Percentiles rank a stretch among this genome's conserved stretches.
These are phyloP conservation scores for Trilocha varians DNA, from an alignment of 2,888 invertebrate species.

Conservation along the genomic window DNA sequence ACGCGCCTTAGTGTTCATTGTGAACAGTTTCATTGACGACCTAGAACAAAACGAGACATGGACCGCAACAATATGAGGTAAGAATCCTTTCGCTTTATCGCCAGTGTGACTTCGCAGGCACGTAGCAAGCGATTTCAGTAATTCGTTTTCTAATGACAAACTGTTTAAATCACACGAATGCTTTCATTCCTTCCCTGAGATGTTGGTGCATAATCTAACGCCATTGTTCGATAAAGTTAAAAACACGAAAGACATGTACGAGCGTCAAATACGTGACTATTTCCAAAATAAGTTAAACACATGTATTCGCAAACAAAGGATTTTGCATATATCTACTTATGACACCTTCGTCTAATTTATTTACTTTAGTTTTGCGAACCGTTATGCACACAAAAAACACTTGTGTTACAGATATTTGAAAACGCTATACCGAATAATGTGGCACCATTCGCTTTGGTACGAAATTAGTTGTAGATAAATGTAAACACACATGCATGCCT, in stretches of 20 bases:
- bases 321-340: no score
- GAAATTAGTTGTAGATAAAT: neutral
- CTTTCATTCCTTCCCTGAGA: no score
- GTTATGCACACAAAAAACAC: no score
- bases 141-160: no score
- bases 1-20: conserved; percentile 22
- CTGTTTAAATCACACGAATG: no score
- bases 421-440: neutral
- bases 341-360: no score
- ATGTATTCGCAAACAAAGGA: no score
- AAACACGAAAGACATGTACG: neutral
- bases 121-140: no score
- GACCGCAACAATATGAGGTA: conserved; percentile 67
- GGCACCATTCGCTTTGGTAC: neutral
- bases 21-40: conserved; percentile 17
- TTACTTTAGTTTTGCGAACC: no score
- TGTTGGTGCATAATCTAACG: neutral
- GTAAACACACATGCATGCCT: neutral
- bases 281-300: no score
- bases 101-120: neutral
- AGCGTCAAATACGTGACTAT: neutral
- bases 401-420: no score
- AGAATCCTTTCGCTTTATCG: conserved; percentile 19
- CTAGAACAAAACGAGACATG: conserved; percentile 32
- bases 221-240: neutral